These are phyloP conservation scores for Euwallacea similis DNA, from an alignment of 1,140 invertebrate species.

Conservation along the genomic window DNA sequence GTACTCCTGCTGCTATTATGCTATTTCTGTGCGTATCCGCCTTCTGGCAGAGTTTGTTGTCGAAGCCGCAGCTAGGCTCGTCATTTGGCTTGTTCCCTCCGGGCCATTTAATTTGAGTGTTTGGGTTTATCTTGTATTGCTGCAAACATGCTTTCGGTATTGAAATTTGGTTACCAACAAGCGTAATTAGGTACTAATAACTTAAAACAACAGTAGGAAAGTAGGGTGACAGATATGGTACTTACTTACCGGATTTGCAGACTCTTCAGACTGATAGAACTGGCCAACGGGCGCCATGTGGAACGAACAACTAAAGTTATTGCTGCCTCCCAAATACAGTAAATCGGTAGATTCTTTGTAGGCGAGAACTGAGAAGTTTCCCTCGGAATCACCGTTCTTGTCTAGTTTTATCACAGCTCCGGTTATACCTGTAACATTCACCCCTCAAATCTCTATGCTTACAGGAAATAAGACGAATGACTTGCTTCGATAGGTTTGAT, in stretches of 20 bases:
- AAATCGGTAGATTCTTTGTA: conserved; percentile 23
- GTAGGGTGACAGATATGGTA: conserved; percentile 15
- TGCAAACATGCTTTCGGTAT: conserved; percentile 29
- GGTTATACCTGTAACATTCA: conserved; percentile 74
- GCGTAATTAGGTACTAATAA: background rate
- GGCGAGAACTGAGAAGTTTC: conserved; percentile 93
- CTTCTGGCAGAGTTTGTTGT: conserved; percentile 78
- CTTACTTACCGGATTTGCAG: conserved; percentile 66
- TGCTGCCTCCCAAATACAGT: conserved; percentile 45
- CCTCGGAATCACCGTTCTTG: conserved; percentile 91
- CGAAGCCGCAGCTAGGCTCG: conserved; percentile 91
- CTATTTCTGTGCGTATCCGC: conserved; percentile 71
- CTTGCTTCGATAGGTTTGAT: conserved; percentile 75
- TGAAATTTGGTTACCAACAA: background rate
- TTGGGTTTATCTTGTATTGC: conserved; percentile 52
- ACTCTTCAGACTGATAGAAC: conserved; percentile 68
- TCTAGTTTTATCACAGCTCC: conserved; percentile 90
- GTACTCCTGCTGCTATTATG: conserved; percentile 71
- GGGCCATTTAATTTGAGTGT: conserved; percentile 75
- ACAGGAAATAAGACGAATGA: background rate
- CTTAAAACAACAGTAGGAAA: background rate
- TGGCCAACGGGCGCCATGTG: conserved; percentile 80
- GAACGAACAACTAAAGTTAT: conserved; percentile 70
- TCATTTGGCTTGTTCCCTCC: conserved; percentile 79
- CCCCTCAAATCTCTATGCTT: conserved; percentile 14